Base-by-base conservation (phyloP, 2,113 vertebrate species). In the Ginglymostoma cirratum region DNA sequence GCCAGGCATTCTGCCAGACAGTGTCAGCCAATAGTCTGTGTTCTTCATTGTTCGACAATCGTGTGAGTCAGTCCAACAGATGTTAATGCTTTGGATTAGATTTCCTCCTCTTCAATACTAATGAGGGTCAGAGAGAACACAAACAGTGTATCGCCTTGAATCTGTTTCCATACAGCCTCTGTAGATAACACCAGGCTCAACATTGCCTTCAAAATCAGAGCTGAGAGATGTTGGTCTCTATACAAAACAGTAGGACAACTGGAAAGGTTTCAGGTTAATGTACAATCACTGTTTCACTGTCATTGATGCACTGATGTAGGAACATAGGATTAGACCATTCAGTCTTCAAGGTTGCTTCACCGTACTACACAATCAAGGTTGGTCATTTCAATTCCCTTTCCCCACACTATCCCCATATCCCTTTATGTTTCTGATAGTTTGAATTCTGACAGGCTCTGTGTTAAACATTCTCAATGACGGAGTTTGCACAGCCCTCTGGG, bases 41-140 rank as follows among this genome's bases (percentile, higher is more conserved):
- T 27, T 90, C 52, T 19, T 34, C 48, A 30, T 55, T 89, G 86
- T 89, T 30, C 3, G 1, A 86, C 23, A 27, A 10, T 24, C 48
- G 2, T 1, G 23, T 24, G 24, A 89, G 48, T 48, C 52, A 61
- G 12, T 48, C 34, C 86, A 90, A 55, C 86, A 90, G 52, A 90
- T 90, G 86, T 90, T 90, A 90, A 48, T 61, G 52, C 86, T 90
- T 90, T 90, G 86, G 86, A 61, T 2, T 14, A 61, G 86, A 61
- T 55, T 90, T 30, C 7, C 86, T 34, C 14, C 86, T 90, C 85
- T n/a, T 90, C 86, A 90, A 52, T 12, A 30, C 52, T 90, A 90
- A 90, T 17, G 86, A 90, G 86, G 86, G 48, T 30, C 86, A 61
- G 86, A 61, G 14, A 30, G 86, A 89, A 89, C 86, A 30, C 8